Percentiles rank a stretch among this genome's conserved stretches.
phyloP scores from a whole-genome alignment of 2,113 vertebrate species.

The Bothrops jararaca region DNA sequence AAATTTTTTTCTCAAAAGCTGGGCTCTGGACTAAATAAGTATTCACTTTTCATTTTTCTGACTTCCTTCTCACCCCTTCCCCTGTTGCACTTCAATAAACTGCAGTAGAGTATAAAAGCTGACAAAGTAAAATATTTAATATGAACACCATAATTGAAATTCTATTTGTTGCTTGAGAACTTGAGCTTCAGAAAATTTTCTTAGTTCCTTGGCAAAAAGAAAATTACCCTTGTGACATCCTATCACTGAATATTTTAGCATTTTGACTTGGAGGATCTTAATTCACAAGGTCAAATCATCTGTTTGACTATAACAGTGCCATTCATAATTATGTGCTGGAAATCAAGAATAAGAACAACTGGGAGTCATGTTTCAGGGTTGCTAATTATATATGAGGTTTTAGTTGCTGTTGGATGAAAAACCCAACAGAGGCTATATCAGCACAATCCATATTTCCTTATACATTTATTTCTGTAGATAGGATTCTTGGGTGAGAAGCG shows the following conservation, averaged over 20 bases:
- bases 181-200: not conserved
- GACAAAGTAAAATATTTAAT: not conserved
- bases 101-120: not conserved
- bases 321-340: not conserved
- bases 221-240: not conserved
- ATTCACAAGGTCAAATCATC: not conserved
- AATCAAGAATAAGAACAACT: not conserved
- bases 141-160: not conserved
- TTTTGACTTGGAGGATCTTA: not conserved
- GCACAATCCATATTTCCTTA: not conserved
- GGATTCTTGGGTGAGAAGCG: not conserved
- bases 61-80: not conserved
- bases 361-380: not conserved
- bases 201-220: not conserved
- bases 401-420: not conserved
- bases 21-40: not conserved
- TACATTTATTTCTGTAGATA: not conserved
- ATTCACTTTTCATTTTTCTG: not conserved
- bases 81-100: slow-evolving; percentile 5
- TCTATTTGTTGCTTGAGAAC: not conserved
- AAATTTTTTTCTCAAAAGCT: not conserved
- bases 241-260: not conserved
- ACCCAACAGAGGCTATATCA: not conserved
- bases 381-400: not conserved
- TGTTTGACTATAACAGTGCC: not conserved